Base-by-base conservation (phyloP, 2,888 invertebrate genomes). In the Penaeus monodon region DNA sequence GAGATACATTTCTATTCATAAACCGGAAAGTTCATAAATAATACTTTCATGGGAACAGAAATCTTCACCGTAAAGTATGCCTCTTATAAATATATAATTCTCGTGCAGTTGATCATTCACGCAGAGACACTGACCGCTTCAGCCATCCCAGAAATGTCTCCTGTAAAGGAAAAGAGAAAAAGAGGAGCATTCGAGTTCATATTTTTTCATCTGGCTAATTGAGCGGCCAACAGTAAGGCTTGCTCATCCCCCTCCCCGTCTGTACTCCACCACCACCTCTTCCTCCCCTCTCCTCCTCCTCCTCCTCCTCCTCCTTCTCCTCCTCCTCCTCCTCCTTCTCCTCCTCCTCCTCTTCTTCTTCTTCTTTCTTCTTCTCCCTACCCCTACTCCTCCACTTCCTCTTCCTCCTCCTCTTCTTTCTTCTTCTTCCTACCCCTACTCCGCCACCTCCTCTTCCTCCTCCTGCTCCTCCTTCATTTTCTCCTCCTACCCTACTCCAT, bases 161-260 rank as follows among this genome's bases (percentile, higher is more conserved):
- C 76, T 12, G 49, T 49, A 33, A n/a, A 66, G 63, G 77, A 44
- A 33, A 80, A 57, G 68, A 65, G 68, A 81, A 44, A 81, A 81
- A 63, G 63, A 77, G 38, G 29, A 57, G 68, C 74, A 86, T 86
- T 86, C 86, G 81, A 74, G 68, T 85, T 86, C 86, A 81, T 86
- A 86, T 86, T 86, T 86, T 86, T 86, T 86, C 86, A 86, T 86
- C 77, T 86, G 76, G 81, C 81, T 86, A 86, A 86, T 86, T 86
- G 86, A 86, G 86, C 86, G 65, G 57, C 76, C 57, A 57, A 17
- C 57, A 57, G 57, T 57, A 57, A 57, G 57, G 57, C 74, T 65
- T 73, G 64, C 49, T 68, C 85, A 80, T 24, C 80, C 76, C 64
- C 77, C 68, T 6, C n/a, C 27, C 12, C 65, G n/a, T 44, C 49